Percentiles rank a stretch among this genome's conserved stretches.
phyloP scores from a whole-genome alignment of 2,888 invertebrate genomes.

The Cantharis lateralis region DNA sequence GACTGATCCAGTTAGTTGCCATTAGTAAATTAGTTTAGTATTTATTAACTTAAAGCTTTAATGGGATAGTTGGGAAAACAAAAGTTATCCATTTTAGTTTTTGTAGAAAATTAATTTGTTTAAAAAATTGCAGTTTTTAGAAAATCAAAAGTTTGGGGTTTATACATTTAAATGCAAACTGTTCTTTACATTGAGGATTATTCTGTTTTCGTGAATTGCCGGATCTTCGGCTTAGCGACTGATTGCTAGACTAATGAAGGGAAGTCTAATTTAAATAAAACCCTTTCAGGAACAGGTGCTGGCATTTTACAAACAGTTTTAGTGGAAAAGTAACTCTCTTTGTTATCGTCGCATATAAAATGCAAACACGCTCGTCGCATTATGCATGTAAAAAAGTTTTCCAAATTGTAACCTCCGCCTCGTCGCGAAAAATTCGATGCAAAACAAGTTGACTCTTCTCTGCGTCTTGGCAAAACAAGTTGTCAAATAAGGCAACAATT shows the following conservation, averaged over 20 bases:
- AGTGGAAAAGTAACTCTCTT: slow-evolving; percentile 17
- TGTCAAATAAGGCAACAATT: slow-evolving; percentile 19
- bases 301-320: slow-evolving; percentile 29
- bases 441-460: neutral
- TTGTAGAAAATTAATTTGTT: neutral
- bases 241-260: slow-evolving; percentile 35
- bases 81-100: neutral
- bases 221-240: slow-evolving; percentile 32
- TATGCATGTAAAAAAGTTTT: slow-evolving; percentile 22
- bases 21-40: neutral
- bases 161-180: slow-evolving; percentile 24
- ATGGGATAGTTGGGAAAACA: neutral
- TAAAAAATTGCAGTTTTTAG: neutral
- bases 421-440: slow-evolving; percentile 14
- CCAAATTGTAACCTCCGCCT: slow-evolving; percentile 11
- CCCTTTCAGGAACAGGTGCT: slow-evolving; percentile 32
- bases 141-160: slow-evolving; percentile 24
- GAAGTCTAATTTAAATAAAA: slow-evolving; percentile 36
- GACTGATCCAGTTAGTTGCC: neutral
- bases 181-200: slow-evolving; percentile 27
- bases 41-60: neutral
- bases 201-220: slow-evolving; percentile 32
- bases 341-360: slow-evolving; percentile 23
- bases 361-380: slow-evolving; percentile 20
- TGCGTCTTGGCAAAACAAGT: slow-evolving; percentile 6